phyloP scores from a whole-genome alignment of 2,888 invertebrate species.

The Orthosia gothica region DNA sequence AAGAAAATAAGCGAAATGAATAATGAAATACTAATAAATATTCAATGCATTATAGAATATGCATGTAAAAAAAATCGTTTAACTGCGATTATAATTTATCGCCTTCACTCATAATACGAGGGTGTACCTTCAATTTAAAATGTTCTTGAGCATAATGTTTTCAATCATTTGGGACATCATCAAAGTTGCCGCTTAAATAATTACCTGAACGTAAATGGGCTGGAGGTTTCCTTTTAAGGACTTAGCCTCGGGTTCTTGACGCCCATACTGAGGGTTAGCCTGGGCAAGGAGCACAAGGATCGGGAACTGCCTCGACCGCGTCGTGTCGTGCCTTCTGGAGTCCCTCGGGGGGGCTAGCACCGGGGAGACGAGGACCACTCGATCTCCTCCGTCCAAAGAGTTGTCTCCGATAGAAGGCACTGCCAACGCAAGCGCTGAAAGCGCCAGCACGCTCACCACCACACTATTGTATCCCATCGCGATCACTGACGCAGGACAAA shows the following conservation, averaged over 20 bases:
- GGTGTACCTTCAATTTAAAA: too few species aligned
- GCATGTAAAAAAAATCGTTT: background rate
- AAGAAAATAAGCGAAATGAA: background rate
- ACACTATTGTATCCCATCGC: conserved; percentile 85
- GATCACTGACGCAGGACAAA: conserved; percentile 86
- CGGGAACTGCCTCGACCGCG: conserved; percentile 86
- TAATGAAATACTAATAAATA: conserved; percentile 5
- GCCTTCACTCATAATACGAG: background rate
- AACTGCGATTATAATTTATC: background rate
- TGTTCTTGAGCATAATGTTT: background rate
- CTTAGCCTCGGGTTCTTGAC: conserved; percentile 80
- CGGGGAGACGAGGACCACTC: conserved; percentile 85
- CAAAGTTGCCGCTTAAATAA: conserved; percentile 32
- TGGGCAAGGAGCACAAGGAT: conserved; percentile 84
- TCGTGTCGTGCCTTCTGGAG: conserved; percentile 80
- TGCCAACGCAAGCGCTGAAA: conserved; percentile 76
- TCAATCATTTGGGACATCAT: background rate
- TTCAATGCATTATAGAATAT: conserved; percentile 1
- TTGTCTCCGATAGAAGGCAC: conserved; percentile 83
- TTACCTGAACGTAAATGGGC: conserved; percentile 88
- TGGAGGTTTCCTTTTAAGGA: conserved; percentile 79
- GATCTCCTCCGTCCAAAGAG: conserved; percentile 80
- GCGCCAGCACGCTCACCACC: conserved; percentile 80
- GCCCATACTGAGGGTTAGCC: conserved; percentile 71
- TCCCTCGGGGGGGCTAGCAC: conserved; percentile 87